phyloP scores from a whole-genome alignment of 2,797 vertebrate genomes.

The Syndactyla subalaris region DNA sequence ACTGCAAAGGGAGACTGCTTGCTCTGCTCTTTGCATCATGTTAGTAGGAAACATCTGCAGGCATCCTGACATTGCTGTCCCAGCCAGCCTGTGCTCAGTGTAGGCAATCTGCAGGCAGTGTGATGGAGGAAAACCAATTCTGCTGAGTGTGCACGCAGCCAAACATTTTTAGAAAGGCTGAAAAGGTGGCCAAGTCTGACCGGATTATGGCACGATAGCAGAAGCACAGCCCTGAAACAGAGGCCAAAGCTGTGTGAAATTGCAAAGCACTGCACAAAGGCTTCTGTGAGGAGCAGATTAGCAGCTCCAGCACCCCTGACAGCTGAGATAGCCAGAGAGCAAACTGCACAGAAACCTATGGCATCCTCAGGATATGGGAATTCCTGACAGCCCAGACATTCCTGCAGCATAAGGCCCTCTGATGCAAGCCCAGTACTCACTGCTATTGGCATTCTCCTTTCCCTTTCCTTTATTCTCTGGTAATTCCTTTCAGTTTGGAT shows the following conservation, averaged over 20 bases:
- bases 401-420: not conserved
- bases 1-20: not conserved
- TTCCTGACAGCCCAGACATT: not conserved
- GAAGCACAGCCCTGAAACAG: not conserved
- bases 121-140: not conserved
- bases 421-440: not conserved
- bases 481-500: not conserved
- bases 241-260: not conserved
- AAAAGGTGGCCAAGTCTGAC: not conserved
- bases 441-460: not conserved
- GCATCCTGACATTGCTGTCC: not conserved
- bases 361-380: not conserved
- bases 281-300: not conserved
- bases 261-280: not conserved
- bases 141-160: not conserved
- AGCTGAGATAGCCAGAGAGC: not conserved
- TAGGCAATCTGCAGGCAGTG: not conserved
- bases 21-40: not conserved
- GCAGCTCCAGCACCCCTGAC: accelerated
- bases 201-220: not conserved
- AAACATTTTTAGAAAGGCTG: not conserved
- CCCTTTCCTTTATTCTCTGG: not conserved
- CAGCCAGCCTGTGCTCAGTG: not conserved
- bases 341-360: not conserved
- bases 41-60: not conserved